A percentile compares a stretch with the other conserved stretches of the same genome.
Evolutionary conservation across 2,888 invertebrate species (phyloP).

Genomic region (Drosophila paranaensis): DNA sequence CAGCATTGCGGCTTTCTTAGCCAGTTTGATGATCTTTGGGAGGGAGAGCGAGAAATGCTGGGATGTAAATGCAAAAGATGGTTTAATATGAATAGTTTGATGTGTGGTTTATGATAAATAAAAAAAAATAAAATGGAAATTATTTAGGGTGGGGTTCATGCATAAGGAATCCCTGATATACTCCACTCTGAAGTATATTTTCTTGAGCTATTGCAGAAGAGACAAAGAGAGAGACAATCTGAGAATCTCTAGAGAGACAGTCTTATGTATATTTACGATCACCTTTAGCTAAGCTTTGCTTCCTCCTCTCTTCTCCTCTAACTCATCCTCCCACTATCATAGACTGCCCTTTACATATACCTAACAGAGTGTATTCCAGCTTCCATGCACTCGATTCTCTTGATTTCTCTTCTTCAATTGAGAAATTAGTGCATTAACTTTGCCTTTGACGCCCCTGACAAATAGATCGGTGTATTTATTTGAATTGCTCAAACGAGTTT

Average conservation of each 20-base stretch:
- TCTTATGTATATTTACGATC: too few species aligned
- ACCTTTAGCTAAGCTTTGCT: too few species aligned
- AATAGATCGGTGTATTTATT: constrained; percentile 73
- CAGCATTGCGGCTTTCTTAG: constrained; percentile 55
- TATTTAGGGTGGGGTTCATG: background rate
- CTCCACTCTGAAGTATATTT: background rate
- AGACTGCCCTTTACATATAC: background rate
- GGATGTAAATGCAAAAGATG: background rate
- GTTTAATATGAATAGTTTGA: background rate
- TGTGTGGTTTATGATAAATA: background rate
- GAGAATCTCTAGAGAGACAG: background rate
- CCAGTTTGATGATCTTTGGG: constrained; percentile 40
- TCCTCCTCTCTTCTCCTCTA: too few species aligned
- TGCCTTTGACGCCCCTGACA: constrained; percentile 71
- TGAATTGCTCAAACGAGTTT: constrained; percentile 72
- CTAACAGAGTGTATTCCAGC: background rate
- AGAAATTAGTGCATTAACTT: constrained; percentile 83
- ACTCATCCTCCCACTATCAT: background rate
- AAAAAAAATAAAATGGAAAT: background rate
- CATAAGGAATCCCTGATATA: background rate
- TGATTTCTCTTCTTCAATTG: constrained; percentile 70
- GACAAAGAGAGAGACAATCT: background rate
- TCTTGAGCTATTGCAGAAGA: background rate
- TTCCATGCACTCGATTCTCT: constrained; percentile 48
- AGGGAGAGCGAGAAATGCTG: background rate